These are phyloP conservation scores for Holocentrus rufus DNA, from an alignment of 2,797 vertebrate genomes.

Conservation along the genomic window DNA sequence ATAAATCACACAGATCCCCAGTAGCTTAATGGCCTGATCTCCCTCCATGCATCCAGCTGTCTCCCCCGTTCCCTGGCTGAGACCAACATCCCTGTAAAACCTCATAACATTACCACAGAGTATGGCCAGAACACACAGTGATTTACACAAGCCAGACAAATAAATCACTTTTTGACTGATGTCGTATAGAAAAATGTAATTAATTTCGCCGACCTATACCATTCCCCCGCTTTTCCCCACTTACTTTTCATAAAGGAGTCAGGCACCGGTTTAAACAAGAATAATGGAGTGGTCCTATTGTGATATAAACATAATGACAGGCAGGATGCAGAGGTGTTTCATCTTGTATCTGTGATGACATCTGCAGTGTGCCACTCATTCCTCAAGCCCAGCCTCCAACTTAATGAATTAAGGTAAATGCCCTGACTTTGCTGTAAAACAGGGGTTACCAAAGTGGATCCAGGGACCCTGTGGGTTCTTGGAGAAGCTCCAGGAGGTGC, in stretches of 20 bases:
- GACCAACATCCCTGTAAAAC: conserved; percentile 14
- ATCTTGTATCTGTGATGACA: conserved; percentile 1
- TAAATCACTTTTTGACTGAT: conserved; percentile 2
- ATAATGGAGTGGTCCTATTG: not conserved
- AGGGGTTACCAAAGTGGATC: too few species aligned
- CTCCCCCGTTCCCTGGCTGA: conserved; percentile 2
- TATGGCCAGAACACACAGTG: not conserved
- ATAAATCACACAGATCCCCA: conserved; percentile 34
- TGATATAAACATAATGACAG: too few species aligned
- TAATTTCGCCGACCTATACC: not conserved
- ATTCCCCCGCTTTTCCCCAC: too few species aligned
- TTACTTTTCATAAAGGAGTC: not conserved
- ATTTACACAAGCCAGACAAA: conserved; percentile 8
- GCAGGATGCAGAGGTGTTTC: not conserved
- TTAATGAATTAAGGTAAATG: conserved; percentile 1
- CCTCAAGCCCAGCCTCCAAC: not conserved
- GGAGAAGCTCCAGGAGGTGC: too few species aligned
- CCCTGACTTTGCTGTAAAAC: not conserved
- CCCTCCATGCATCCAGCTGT: conserved; percentile 11
- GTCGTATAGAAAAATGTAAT: not conserved
- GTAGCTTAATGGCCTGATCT: conserved; percentile 30
- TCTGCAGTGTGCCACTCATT: conserved; percentile 11
- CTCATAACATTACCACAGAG: not conserved
- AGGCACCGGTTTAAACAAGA: not conserved
- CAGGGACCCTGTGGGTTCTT: too few species aligned